A percentile compares a stretch with the other conserved stretches of the same genome.
Conservation (phyloP, 2,888 invertebrate species). For the Yponomeuta cagnagella region DNA sequence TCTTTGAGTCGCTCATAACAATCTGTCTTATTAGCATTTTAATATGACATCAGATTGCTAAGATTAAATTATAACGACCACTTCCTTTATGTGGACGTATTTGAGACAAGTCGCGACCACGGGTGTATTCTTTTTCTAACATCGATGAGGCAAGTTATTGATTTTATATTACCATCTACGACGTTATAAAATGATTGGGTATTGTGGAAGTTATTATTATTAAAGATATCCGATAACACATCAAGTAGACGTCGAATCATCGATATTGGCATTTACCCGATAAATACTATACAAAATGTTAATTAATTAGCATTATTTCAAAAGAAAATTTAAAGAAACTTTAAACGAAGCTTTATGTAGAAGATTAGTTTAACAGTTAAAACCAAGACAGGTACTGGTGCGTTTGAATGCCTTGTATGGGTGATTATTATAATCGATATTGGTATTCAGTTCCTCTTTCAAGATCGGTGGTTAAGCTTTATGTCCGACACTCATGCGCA, state of each 20-base stretch:
- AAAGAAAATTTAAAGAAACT: too few relatives aligned
- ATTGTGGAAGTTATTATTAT: too few relatives aligned
- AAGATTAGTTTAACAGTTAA: too few relatives aligned
- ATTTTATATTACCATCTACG: background rate
- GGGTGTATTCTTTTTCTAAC: background rate
- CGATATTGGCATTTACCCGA: too few relatives aligned
- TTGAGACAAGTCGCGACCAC: background rate
- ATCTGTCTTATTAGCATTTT: conserved; percentile 15
- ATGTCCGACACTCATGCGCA: background rate
- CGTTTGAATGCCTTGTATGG: too few relatives aligned
- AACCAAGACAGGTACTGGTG: too few relatives aligned
- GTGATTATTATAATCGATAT: background rate
- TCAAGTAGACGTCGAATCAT: background rate
- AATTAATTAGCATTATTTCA: too few relatives aligned
- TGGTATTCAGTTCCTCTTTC: background rate
- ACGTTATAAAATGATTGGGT: background rate
- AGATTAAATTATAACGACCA: conserved; percentile 12
- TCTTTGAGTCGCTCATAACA: background rate
- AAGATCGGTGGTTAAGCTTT: background rate
- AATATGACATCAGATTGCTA: conserved; percentile 13
- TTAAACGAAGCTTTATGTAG: too few relatives aligned
- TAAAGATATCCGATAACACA: background rate
- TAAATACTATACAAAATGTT: too few relatives aligned
- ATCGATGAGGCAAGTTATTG: background rate
- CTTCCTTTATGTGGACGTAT: conserved; percentile 11